phyloP scores from a whole-genome alignment of 2,113 vertebrate species.

The Gobio gobio region DNA sequence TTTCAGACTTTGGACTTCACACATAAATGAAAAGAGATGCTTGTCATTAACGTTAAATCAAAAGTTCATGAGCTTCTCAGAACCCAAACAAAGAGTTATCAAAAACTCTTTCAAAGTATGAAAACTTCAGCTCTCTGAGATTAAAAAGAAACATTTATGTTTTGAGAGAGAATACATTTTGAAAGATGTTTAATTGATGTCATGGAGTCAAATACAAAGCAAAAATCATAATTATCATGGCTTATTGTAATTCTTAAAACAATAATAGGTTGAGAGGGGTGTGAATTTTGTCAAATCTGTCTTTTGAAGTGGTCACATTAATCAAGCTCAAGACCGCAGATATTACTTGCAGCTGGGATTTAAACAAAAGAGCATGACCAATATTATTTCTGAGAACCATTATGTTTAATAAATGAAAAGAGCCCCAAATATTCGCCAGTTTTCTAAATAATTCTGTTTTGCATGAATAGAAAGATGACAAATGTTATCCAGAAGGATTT shows the following conservation, averaged over 20 bases:
- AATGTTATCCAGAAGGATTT: constrained; percentile 1
- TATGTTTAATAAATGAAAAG: constrained; percentile 47
- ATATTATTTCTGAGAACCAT: constrained; percentile 18
- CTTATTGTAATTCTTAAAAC: background rate
- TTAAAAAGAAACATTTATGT: background rate
- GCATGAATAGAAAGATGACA: background rate
- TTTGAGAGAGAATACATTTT: background rate
- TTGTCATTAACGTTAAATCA: background rate
- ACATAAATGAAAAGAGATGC: background rate
- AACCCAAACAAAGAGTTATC: background rate
- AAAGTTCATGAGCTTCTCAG: background rate
- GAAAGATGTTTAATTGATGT: constrained; percentile 22
- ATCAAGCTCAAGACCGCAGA: constrained; percentile 13
- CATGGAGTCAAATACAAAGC: constrained; percentile 4
- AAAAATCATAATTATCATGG: background rate
- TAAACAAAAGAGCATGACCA: constrained; percentile 24
- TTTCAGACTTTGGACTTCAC: background rate
- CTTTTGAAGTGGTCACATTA: constrained; percentile 5
- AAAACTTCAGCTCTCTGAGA: background rate
- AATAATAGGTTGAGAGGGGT: background rate
- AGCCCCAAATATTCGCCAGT: background rate
- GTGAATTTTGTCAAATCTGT: background rate
- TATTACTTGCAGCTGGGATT: background rate
- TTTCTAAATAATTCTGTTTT: constrained; percentile 46
- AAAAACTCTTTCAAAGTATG: constrained; percentile 14